These are phyloP conservation scores for Mallateleia sp. DNA, from an alignment of 2,888 invertebrate species.

Conservation along the genomic window DNA sequence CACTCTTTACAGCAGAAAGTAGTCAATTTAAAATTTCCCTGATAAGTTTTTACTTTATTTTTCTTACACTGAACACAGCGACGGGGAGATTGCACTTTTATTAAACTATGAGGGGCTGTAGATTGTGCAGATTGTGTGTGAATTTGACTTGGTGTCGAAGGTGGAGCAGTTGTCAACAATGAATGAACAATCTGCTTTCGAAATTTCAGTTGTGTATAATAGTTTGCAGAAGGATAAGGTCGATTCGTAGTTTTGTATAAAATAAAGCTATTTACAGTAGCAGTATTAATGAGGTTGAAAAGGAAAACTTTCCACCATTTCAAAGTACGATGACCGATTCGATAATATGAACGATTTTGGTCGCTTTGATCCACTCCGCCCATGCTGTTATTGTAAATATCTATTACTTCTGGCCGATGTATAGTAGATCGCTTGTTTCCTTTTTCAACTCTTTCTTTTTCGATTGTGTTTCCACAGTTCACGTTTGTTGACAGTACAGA, in stretches of 20 bases:
- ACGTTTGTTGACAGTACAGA: conserved; percentile 56
- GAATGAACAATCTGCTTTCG: conserved; percentile 22
- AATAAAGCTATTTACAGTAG: conserved; percentile 47
- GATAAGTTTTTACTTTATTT: conserved; percentile 19
- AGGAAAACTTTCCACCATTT: conserved; percentile 52
- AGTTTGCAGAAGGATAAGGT: conserved; percentile 7
- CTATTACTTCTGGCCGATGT: conserved; percentile 31
- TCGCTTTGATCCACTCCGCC: conserved; percentile 39
- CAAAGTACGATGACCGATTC: conserved; percentile 13
- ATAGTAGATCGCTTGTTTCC: conserved; percentile 38
- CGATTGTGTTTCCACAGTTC: conserved; percentile 30
- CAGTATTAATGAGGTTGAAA: conserved; percentile 30
- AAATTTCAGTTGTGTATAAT: conserved; percentile 18
- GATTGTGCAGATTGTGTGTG: background rate
- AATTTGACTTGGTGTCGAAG: background rate
- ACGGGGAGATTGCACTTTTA: conserved; percentile 1
- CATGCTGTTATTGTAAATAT: conserved; percentile 50
- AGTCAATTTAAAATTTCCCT: conserved; percentile 10
- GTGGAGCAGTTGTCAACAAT: conserved; percentile 6
- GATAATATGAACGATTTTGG: conserved; percentile 41
- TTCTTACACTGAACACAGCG: conserved; percentile 28
- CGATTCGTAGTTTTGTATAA: conserved; percentile 31
- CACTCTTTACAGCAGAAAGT: conserved; percentile 7
- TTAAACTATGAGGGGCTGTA: background rate
- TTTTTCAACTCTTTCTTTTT: conserved; percentile 52